These are phyloP conservation scores for Scartelaos histophorus DNA, from an alignment of 2,113 vertebrate species.

Conservation along the genomic window DNA sequence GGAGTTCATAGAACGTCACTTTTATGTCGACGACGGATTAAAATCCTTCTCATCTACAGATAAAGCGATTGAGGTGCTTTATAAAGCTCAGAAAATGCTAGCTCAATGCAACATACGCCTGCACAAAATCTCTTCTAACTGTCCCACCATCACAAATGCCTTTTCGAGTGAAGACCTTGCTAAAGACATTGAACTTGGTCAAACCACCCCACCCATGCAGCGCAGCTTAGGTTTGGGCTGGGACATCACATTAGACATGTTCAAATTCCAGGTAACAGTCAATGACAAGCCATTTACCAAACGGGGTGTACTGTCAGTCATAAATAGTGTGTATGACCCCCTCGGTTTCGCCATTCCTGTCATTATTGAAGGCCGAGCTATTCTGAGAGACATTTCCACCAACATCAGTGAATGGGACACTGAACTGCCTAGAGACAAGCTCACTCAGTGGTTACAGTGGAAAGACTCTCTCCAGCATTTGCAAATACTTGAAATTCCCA, in stretches of 20 bases:
- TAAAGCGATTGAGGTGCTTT: no score
- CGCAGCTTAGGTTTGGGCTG: slow-evolving; percentile 25
- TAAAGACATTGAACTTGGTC: slow-evolving; percentile 1
- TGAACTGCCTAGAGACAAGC: not conserved
- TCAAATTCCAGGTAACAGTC: slow-evolving; percentile 13
- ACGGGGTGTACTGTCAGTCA: slow-evolving; percentile 9
- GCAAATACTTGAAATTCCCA: not conserved
- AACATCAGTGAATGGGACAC: not conserved
- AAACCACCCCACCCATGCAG: slow-evolving; percentile 15
- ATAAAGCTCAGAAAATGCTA: slow-evolving; percentile 17
- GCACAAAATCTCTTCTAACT: slow-evolving; percentile 22
- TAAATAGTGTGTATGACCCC: no score
- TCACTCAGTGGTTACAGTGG: not conserved
- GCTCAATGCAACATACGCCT: slow-evolving; percentile 9
- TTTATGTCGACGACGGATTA: no score
- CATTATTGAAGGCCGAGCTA: not conserved
- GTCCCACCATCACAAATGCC: slow-evolving; percentile 5
- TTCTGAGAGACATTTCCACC: slow-evolving; percentile 21
- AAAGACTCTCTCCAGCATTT: not conserved
- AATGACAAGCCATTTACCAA: slow-evolving; percentile 21
- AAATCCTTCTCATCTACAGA: no score
- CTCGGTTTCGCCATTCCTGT: no score
- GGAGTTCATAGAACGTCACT: no score
- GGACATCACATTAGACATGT: slow-evolving; percentile 21
- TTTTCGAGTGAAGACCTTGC: slow-evolving; percentile 18